A percentile compares a stretch with the other conserved stretches of the same genome.
Conservation (phyloP, 2,113 vertebrate genomes). For the Pygoscelis antarcticus region DNA sequence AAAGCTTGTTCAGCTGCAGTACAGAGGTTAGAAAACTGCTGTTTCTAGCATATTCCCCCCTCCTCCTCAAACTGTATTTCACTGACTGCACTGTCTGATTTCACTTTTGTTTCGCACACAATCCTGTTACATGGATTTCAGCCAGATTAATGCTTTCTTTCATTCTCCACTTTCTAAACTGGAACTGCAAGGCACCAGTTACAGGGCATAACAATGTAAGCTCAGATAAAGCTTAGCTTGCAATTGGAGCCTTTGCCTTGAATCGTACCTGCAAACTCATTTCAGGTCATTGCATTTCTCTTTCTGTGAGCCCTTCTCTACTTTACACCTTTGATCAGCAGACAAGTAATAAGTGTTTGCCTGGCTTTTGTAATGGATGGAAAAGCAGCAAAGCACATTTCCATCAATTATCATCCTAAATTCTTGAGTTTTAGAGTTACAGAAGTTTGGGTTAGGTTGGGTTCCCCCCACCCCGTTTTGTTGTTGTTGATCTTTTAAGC, state of each 20-base stretch:
- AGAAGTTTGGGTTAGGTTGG: not conserved
- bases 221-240: conserved; percentile 34
- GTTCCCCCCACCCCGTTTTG: not conserved
- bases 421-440: not conserved
- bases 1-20: conserved; percentile 47
- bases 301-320: conserved; percentile 21
- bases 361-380: not conserved
- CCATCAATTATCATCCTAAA: not conserved
- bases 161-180: not conserved
- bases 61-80: not conserved
- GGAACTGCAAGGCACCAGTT: conserved; percentile 14
- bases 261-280: conserved; percentile 40
- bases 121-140: conserved; percentile 45
- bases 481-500: not conserved
- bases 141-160: conserved; percentile 43
- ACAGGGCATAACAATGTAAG: not conserved
- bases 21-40: conserved; percentile 52
- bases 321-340: conserved; percentile 23
- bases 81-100: not conserved
- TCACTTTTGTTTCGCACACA: conserved; percentile 50
- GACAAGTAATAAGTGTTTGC: not conserved
- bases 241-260: not conserved
- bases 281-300: conserved; percentile 14
- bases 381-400: not conserved
- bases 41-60: not conserved